A percentile compares a stretch with the other conserved stretches of the same genome.
phyloP scores from a whole-genome alignment of 2,797 vertebrate species.

The Oceanodroma leucorhoa region DNA sequence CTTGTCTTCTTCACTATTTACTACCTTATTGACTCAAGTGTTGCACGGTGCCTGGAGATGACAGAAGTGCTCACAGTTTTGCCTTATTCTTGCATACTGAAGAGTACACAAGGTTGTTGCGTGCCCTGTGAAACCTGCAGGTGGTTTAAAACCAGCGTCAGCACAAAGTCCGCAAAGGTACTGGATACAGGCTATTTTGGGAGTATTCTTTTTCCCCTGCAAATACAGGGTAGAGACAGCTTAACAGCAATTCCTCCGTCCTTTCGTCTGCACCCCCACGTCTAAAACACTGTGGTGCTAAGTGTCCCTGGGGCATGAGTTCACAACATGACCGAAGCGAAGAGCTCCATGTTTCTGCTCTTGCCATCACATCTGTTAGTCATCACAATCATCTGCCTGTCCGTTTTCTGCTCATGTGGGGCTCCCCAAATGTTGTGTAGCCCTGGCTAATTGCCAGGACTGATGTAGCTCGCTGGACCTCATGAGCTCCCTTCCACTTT shows the following conservation, averaged over 20 bases:
- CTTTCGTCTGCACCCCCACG: neutral
- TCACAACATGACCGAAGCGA: fast-evolving
- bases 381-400: neutral
- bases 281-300: neutral
- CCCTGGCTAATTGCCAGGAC: neutral
- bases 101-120: neutral
- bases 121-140: slow-evolving; percentile 39
- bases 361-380: neutral
- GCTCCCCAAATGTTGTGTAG: neutral
- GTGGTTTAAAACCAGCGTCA: neutral
- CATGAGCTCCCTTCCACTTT: neutral
- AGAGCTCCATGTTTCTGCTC: neutral
- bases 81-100: neutral
- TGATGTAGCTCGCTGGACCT: neutral
- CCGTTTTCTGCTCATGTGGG: neutral
- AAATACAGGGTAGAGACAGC: neutral
- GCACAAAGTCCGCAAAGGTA: neutral
- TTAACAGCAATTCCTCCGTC: neutral
- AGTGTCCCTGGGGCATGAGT: neutral
- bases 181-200: neutral
- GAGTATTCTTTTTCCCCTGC: neutral
- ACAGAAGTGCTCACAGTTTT: neutral
- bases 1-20: neutral
- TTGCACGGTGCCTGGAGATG: neutral
- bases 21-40: neutral